Conservation (phyloP, 2,888 invertebrate species). For the Drosophila ezoana region DNA sequence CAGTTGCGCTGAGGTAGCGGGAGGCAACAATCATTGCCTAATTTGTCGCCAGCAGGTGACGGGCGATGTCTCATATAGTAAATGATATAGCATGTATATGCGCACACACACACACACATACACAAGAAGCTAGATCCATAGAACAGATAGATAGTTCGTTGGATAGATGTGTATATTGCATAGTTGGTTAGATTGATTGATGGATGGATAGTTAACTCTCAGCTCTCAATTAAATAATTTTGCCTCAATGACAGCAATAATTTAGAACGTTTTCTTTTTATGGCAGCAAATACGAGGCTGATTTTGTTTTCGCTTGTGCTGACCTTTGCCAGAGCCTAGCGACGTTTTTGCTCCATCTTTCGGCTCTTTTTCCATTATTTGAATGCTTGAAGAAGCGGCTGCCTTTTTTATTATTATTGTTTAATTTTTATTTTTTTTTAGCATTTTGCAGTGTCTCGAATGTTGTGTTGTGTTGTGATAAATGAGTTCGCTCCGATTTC, state of each 20-base stretch:
- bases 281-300: conserved; percentile 24
- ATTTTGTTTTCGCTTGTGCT: conserved; percentile 22
- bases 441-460: conserved; percentile 18
- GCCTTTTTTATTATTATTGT: neutral
- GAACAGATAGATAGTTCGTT: neutral
- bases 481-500: conserved; percentile 76
- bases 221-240: conserved; percentile 55
- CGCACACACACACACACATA: neutral
- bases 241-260: conserved; percentile 58
- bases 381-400: conserved; percentile 22
- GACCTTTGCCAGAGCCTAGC: conserved; percentile 41
- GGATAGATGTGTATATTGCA: neutral
- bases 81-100: conserved; percentile 6
- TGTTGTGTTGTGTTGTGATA: conserved; percentile 58
- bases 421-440: conserved; percentile 1
- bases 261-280: conserved; percentile 64
- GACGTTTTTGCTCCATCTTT: conserved; percentile 36
- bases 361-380: conserved; percentile 12
- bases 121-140: neutral
- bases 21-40: conserved; percentile 48
- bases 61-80: conserved; percentile 40
- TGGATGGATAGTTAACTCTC: conserved; percentile 17
- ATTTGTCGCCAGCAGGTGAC: conserved; percentile 57
- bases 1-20: conserved; percentile 12
- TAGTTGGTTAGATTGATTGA: conserved; percentile 27